Evolutionary conservation across 92 coral and sea anemone genomes (phyloP).

Genomic region (Phymanthus crucifer): DNA sequence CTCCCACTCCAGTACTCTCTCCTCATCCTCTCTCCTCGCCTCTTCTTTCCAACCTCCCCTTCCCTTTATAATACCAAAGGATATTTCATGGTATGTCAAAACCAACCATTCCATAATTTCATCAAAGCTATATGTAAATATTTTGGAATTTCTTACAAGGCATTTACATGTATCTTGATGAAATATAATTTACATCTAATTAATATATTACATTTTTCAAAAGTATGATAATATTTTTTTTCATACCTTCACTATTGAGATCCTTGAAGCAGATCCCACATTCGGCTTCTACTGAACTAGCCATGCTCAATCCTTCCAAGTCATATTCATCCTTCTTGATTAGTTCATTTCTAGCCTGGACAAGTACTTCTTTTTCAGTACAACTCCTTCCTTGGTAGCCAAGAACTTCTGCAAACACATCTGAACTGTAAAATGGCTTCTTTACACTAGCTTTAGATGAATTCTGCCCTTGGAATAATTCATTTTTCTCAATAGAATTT

Average conservation of each 20-base stretch:
- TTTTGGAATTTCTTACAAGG: too few relatives aligned
- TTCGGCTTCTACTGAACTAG: not conserved
- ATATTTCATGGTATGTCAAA: too few relatives aligned
- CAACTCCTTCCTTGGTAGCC: constrained; percentile 36
- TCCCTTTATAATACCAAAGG: too few relatives aligned
- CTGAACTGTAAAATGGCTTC: not conserved
- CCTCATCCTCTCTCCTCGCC: too few relatives aligned
- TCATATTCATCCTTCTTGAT: not conserved
- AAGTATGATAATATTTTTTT: not conserved
- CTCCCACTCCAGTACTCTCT: too few relatives aligned
- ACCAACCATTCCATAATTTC: too few relatives aligned
- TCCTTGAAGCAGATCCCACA: constrained; percentile 57
- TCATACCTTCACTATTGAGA: not conserved
- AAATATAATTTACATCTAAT: too few relatives aligned
- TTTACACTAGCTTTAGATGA: not conserved
- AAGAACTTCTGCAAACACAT: constrained; percentile 25
- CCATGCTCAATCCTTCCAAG: not conserved
- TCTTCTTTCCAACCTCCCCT: too few relatives aligned
- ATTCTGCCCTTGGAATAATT: not conserved
- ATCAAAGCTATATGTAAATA: too few relatives aligned
- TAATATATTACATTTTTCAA: too few relatives aligned
- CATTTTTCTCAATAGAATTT: constrained; percentile 5
- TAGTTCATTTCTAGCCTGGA: constrained; percentile 24
- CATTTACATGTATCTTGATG: too few relatives aligned
- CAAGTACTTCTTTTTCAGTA: constrained; percentile 26